Evolutionary conservation across 2,888 invertebrate genomes (phyloP), one percentile per base, ranked within the genome.

Genomic region (Synanthedon vespiformis): DNA sequence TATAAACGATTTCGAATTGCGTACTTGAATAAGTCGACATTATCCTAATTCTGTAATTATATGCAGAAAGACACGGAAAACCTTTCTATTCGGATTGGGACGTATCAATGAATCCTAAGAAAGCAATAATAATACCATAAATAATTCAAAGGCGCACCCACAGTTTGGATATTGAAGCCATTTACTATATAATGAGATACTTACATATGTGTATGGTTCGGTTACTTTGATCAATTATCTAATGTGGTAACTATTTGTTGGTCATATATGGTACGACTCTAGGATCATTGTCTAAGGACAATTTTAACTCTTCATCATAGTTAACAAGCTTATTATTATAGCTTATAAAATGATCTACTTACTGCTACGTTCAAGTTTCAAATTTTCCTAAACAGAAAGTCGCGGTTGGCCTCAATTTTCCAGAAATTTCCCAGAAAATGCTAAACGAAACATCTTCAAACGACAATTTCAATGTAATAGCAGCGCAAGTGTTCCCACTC

Each of bases 41-140:
- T 34, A 34, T 34, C 34, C 34, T 59, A 62, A 62, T 65, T 63
- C 56, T 62, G 61, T 72, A 72, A 74, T 77, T 67, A 70, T 70
- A 68, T 73, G 64, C 72, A 68, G 56, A 62, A 60, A 57, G 64
- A 79, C 78, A 80, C 58, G 74, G 68, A 76, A 82, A 80, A 72
- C 72, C 74, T 78, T 70, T 81, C 61, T 68, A 56, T 63, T 63
- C 54, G 55, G 64, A 76, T 77, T 77, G 74, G 64, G 59, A 55
- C 52, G 54, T 55, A 63, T 59, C 63, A 66, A 70, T 62, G 59
- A 56, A 65, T 65, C 57, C 61, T 58, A 63, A 61, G 59, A 63
- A 56, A 48, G 59, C 63, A 57, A 67, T 68, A 66, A 63, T 62
- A 66, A 71, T 34, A 34, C 34, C 34, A 34, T 76, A 74, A 69